Evolutionary conservation across 2,797 vertebrate species (phyloP), one percentile per base, ranked within the genome.

Genomic region (Rhyacichthys aspro): DNA sequence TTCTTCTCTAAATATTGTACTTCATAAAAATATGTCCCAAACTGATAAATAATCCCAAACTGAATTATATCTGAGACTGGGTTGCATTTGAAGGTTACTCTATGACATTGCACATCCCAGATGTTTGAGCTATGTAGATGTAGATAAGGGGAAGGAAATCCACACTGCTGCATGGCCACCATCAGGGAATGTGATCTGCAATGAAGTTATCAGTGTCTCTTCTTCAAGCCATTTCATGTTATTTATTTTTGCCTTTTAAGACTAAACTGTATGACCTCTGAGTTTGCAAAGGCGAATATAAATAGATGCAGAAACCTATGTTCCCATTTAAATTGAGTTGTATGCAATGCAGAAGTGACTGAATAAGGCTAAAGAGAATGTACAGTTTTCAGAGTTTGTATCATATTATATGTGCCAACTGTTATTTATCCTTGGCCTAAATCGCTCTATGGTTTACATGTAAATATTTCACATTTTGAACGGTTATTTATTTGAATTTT

Each of bases 351-450:
- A 62, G 63, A 53, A 43, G 62, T 43, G 47, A 49, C 6, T 7
- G 11, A 23, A 18, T 43, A 9, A 77, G 50, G 81, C 52, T 76
- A 65, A 82, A 55, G 16, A 42, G 71, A 76, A 84, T 92, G 87
- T 90, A 83, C 45, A 70, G 48, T 56, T 76, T 82, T 70, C 43
- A 32, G 50, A 72, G 52, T 55, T 70, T 55, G 50, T 71, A 55
- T 39, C 9, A 56, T 71, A 74, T 91, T 79, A 78, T 72, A 86
- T 65, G 94, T 95, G 94, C 94, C 94, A 95, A 94, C 80, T 67
- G 59, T 70, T 33, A 39, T 43, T 67, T 71, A 28, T 11, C 68
- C 61, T 57, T 67, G 74, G 83, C 84, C 87, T 89, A 64, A 54
- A 68, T 36, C 36, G 37, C 18, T 8, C 16, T 72, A 50, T 64